phyloP scores from a whole-genome alignment of 2,797 vertebrate genomes.

The Bucorvus abyssinicus region DNA sequence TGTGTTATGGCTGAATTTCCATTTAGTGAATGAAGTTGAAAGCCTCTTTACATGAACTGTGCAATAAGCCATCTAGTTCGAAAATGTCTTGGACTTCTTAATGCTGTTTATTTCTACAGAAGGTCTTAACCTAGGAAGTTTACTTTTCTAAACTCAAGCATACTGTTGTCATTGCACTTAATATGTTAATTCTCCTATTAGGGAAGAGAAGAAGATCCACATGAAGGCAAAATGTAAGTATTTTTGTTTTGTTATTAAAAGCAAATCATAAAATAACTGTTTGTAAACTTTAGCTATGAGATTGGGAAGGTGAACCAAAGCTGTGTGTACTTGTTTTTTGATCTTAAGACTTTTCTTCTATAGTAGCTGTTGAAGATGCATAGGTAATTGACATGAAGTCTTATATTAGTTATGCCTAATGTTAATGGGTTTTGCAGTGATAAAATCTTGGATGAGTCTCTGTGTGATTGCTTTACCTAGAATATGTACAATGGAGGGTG shows the following conservation, averaged over 20 bases:
- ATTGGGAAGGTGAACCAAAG: background rate
- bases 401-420: background rate
- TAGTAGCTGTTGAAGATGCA: background rate
- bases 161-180: slow-evolving; percentile 12
- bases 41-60: background rate
- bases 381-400: background rate
- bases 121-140: background rate
- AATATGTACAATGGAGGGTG: background rate
- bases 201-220: slow-evolving; percentile 96
- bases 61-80: background rate
- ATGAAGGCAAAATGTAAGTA: slow-evolving; percentile 98
- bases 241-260: slow-evolving; percentile 22
- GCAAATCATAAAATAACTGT: background rate
- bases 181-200: slow-evolving; percentile 70
- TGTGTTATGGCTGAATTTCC: background rate
- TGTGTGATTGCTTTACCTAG: background rate
- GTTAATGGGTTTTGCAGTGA: background rate
- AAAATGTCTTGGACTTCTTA: background rate
- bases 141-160: background rate
- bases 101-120: background rate
- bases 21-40: slow-evolving; percentile 10
- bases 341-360: background rate
- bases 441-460: background rate
- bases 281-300: background rate
- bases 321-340: background rate